Base-by-base conservation (phyloP, 1,140 invertebrate genomes). In the Bombus terrestris region DNA sequence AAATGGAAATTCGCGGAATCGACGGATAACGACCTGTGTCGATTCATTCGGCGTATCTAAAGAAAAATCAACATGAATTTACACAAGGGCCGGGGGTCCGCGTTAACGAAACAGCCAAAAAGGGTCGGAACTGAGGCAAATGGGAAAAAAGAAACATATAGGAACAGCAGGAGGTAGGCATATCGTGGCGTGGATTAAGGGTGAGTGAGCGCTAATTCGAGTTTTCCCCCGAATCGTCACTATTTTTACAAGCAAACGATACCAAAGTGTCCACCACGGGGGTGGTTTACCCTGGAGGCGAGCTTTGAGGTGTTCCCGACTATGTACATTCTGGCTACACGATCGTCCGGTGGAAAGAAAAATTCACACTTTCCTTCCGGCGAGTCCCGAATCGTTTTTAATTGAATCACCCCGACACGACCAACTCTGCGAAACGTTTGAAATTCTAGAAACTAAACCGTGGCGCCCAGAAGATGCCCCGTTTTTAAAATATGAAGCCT, bases 191-290 rank as follows among this genome's bases (percentile, higher is more conserved):
- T 47, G 87, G 88, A 92, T 91, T 91, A 91, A 87, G 87, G 80
- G 75, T 77, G 75, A 62, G 66, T 76, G 83, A 72, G 81, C 82
- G 90, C 91, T 92, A 92, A 93, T 93, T 92, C 90, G 86, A 75
- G 84, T 62, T 66, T n/a, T 22, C 39, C 87, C 87, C 86, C 68
- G 90, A 92, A 92, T 92, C 89, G 88, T 86, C 91, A 47, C 72
- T 92, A 93, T 93, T 93, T 93, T 93, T 91, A 91, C 91, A 92
- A 93, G 91, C 85, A 90, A 92, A 92, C 84, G 84, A 74, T 74
- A 74, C 75, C 73, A 59, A 77, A 79, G 83, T 71, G 68, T 53
- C 53, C 69, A 41, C 78, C 69, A 69, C 28, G 69, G 43, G 76
- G 78, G 28, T 91, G 88, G 92, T 90, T 90, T 87, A 91, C 87